These are phyloP conservation scores for Apus apus DNA, from an alignment of 2,113 vertebrate genomes.

Conservation along the genomic window DNA sequence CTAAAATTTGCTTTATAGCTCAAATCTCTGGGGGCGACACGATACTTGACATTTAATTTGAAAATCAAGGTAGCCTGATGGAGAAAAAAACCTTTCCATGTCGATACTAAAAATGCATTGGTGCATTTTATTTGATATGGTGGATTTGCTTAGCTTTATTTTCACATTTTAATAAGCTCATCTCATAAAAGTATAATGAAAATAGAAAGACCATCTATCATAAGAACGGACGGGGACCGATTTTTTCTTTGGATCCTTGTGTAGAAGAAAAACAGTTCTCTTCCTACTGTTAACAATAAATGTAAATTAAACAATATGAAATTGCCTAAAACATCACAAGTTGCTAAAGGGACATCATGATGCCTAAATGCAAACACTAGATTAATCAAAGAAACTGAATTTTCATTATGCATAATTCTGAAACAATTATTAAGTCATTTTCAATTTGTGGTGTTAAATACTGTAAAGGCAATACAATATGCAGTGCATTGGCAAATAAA, in stretches of 20 bases:
- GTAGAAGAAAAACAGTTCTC: conserved; percentile 64
- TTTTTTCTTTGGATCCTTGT: conserved; percentile 35
- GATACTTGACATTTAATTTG: conserved; percentile 75
- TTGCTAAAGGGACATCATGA: conserved; percentile 53
- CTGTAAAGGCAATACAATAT: background rate
- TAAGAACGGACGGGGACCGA: conserved; percentile 14
- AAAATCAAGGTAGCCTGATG: conserved; percentile 55
- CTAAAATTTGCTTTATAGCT: conserved; percentile 65
- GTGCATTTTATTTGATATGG: conserved; percentile 70
- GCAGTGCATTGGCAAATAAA: conserved; percentile 36
- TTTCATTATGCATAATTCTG: conserved; percentile 45
- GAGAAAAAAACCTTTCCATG: conserved; percentile 30
- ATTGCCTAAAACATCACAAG: conserved; percentile 65
- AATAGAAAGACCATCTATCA: conserved; percentile 73
- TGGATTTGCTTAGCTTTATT: conserved; percentile 73
- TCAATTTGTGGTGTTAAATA: background rate
- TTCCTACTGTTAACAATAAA: conserved; percentile 60
- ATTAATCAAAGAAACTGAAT: conserved; percentile 63
- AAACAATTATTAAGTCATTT: conserved; percentile 8
- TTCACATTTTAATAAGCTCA: conserved; percentile 77
- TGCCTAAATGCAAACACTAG: conserved; percentile 55
- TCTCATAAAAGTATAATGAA: conserved; percentile 76
- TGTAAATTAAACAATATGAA: conserved; percentile 67
- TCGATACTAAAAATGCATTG: conserved; percentile 34
- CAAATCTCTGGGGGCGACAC: conserved; percentile 38